These are phyloP conservation scores for Patella depressa DNA, from an alignment of 2,888 invertebrate species.

Conservation along the genomic window DNA sequence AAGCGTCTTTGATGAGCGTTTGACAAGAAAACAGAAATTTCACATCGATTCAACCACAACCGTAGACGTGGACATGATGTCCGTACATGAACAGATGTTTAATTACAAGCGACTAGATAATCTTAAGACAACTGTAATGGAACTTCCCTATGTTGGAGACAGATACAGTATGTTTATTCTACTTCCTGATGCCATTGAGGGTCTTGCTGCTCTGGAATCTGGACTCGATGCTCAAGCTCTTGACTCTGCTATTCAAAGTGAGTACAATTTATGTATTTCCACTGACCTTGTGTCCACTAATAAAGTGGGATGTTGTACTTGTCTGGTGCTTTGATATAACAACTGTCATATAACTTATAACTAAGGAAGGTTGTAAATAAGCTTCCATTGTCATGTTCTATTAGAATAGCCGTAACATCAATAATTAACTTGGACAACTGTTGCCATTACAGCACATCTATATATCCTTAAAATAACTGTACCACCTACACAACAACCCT, in stretches of 20 bases:
- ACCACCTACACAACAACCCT: too few species aligned
- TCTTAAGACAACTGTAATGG: slow-evolving; percentile 66
- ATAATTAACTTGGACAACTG: too few species aligned
- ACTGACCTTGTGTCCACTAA: background rate
- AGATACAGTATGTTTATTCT: slow-evolving; percentile 28
- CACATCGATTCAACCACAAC: background rate
- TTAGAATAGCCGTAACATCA: too few species aligned
- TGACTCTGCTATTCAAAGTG: background rate
- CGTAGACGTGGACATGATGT: slow-evolving; percentile 14
- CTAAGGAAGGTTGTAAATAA: too few species aligned
- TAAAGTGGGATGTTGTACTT: background rate
- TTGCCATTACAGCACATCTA: too few species aligned
- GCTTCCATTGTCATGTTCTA: too few species aligned
- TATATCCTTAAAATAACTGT: too few species aligned
- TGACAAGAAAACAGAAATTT: slow-evolving; percentile 5
- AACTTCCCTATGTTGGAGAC: slow-evolving; percentile 69
- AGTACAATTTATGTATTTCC: background rate
- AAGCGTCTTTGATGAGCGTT: background rate
- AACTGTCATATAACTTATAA: too few species aligned
- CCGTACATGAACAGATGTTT: background rate
- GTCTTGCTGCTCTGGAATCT: slow-evolving; percentile 6
- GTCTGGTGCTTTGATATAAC: too few species aligned
- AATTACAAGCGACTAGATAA: background rate
- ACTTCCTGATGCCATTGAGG: slow-evolving; percentile 72
- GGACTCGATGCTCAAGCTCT: background rate